A percentile compares a stretch with the other conserved stretches of the same genome.
Evolutionary conservation across 2,113 vertebrate genomes (phyloP).

Genomic region (Tetrax tetrax): DNA sequence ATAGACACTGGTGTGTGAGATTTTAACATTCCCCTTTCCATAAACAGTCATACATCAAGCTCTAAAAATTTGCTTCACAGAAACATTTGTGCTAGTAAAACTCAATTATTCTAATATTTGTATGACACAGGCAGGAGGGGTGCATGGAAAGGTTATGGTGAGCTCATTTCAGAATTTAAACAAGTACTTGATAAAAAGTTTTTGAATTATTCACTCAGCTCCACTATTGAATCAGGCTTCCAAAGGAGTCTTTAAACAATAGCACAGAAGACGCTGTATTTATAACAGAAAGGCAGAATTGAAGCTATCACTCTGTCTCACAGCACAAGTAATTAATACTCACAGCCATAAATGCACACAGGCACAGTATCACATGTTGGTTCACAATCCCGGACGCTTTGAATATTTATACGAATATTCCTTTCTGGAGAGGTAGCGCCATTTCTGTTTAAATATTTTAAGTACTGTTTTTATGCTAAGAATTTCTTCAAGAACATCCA

Average conservation of each 20-base stretch:
- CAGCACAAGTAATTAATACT: constrained; percentile 8
- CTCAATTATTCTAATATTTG: constrained; percentile 60
- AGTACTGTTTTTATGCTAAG: not conserved
- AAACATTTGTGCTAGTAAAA: constrained; percentile 57
- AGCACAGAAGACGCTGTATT: not conserved
- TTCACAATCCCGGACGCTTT: not conserved
- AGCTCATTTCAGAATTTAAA: constrained; percentile 68
- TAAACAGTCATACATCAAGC: constrained; percentile 67
- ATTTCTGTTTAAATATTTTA: not conserved
- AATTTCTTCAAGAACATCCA: not conserved
- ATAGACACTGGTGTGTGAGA: constrained; percentile 17
- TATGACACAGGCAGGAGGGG: constrained; percentile 50
- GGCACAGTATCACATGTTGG: accelerated
- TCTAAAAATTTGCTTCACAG: constrained; percentile 56
- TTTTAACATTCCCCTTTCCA: constrained; percentile 46
- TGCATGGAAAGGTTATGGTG: constrained; percentile 50
- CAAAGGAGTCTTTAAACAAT: constrained; percentile 35
- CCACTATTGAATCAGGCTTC: constrained; percentile 20
- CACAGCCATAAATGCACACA: not conserved
- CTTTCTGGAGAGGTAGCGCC: not conserved
- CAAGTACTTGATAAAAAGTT: constrained; percentile 52
- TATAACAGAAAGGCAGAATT: constrained; percentile 1
- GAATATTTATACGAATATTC: not conserved
- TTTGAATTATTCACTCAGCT: constrained; percentile 54
- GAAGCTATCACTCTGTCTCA: constrained; percentile 2